phyloP scores from a whole-genome alignment of 2,797 vertebrate species.

The Anabas testudineus region DNA sequence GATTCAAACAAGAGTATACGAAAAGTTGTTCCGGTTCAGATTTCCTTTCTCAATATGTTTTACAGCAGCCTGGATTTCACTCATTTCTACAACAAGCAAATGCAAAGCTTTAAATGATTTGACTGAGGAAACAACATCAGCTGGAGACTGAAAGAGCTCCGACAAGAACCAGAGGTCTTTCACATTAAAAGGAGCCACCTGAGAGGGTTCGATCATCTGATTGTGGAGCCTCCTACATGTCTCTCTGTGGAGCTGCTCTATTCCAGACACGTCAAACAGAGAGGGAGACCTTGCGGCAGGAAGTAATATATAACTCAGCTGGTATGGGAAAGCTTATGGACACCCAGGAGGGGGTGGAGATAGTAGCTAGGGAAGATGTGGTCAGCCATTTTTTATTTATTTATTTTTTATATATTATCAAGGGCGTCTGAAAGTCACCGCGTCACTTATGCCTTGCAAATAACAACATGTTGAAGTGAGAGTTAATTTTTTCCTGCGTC shows the following conservation, averaged over 20 bases:
- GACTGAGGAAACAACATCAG: no score
- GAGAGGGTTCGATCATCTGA: not conserved
- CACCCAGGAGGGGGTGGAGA: not conserved
- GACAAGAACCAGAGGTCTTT: no score
- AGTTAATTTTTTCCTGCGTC: not conserved
- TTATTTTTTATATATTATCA: not conserved
- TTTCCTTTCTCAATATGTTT: no score
- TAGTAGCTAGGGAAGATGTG: not conserved
- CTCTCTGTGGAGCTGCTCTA: not conserved
- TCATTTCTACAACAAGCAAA: no score
- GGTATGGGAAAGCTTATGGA: not conserved
- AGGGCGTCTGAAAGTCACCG: slow-evolving; percentile 9
- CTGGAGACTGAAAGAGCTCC: no score
- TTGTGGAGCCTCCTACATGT: not conserved
- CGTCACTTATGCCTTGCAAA: no score
- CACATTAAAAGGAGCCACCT: not conserved
- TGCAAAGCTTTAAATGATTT: no score
- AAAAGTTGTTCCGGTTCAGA: no score
- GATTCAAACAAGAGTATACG: no score
- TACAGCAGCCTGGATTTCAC: no score
- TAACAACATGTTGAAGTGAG: not conserved
- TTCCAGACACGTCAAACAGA: slow-evolving; percentile 1
- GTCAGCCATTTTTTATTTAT: not conserved
- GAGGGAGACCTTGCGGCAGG: slow-evolving; percentile 20
- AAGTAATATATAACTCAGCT: slow-evolving; percentile 3